Conservation (phyloP, 2,888 invertebrate genomes). For the Falcaria lacertinaria region DNA sequence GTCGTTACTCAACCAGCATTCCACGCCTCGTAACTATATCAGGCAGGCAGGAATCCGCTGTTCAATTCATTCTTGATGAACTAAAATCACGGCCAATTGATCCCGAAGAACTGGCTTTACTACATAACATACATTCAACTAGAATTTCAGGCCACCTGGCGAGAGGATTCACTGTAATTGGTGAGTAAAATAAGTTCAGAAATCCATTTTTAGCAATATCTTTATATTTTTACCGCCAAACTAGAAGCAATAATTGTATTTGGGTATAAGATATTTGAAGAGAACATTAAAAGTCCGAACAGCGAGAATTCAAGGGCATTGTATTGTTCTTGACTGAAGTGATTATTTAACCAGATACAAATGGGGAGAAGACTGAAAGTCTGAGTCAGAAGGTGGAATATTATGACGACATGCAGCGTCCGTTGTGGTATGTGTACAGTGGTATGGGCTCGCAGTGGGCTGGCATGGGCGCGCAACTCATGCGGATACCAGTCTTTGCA, state of each 20-base stretch:
- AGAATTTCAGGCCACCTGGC: constrained; percentile 45
- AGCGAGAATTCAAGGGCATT: too few relatives aligned
- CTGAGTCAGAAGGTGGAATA: constrained; percentile 38
- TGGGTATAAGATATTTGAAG: too few relatives aligned
- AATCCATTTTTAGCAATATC: too few relatives aligned
- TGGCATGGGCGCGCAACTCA: constrained; percentile 82
- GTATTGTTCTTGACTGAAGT: too few relatives aligned
- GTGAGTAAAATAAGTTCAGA: too few relatives aligned
- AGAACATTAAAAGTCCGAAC: too few relatives aligned
- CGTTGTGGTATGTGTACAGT: constrained; percentile 85
- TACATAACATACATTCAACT: constrained; percentile 41
- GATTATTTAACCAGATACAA: too few relatives aligned
- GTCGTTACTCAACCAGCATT: constrained; percentile 36
- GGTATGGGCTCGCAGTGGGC: constrained; percentile 87
- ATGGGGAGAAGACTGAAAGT: constrained; percentile 37
- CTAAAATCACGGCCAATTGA: constrained; percentile 44
- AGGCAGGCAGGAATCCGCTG: constrained; percentile 38
- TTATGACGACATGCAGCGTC: constrained; percentile 52
- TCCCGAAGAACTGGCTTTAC: constrained; percentile 43
- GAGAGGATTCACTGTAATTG: constrained; percentile 42
- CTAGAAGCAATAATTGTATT: too few relatives aligned
- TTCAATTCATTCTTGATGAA: constrained; percentile 31
- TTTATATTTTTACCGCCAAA: constrained; percentile 6
- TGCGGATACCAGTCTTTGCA: constrained; percentile 81
- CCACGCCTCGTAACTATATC: constrained; percentile 43